Evolutionary conservation across 1,140 invertebrate genomes (phyloP), one percentile per base, ranked within the genome.

Genomic region (Oncopeltus fasciatus): DNA sequence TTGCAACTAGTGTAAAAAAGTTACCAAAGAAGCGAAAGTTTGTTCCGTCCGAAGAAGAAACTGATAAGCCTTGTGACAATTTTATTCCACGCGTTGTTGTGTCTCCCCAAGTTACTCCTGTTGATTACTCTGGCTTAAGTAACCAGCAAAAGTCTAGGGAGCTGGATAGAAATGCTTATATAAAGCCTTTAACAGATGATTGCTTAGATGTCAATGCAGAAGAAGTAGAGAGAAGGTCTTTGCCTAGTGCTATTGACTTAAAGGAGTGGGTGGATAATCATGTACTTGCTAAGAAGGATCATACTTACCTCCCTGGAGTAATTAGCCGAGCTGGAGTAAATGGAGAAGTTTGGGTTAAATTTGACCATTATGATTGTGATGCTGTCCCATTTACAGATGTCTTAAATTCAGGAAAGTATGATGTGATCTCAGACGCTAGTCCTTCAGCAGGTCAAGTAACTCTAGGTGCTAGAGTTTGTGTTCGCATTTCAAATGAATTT

Each of bases 371-470:
- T 66, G 80, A 81, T 51, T 77, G 77, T 31, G 81, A 83, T 64
- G 69, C 81, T 20, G 75, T 84, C 57, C 78, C 80, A 74, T 74
- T 77, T 66, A 67, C 73, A 73, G 72, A 76, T 76, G 63, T 73
- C 28, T 63, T 72, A 57, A 63, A 67, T 69, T 76, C 78, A 66
- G 83, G 86, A 67, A 87, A 87, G 71, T 88, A 82, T 73, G 88
- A 94, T 74, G 83, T 98, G 67, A 93, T 98, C 68, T 85, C 90
- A 72, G 92, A 97, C 74, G 90, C 92, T 66, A 88, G 89, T 73
- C 94, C 94, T 31, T 85, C 87, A 67, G 80, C 86, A 60, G 84
- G 81, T 53, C 85, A 90, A 71, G 77, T 91, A 64, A 79, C 69
- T 71, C 73, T 80, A 59, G 84, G 86, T 27, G 78, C 81, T 28